Evolutionary conservation across 1,140 invertebrate species (phyloP).

Genomic region (Neodiprion lecontei): DNA sequence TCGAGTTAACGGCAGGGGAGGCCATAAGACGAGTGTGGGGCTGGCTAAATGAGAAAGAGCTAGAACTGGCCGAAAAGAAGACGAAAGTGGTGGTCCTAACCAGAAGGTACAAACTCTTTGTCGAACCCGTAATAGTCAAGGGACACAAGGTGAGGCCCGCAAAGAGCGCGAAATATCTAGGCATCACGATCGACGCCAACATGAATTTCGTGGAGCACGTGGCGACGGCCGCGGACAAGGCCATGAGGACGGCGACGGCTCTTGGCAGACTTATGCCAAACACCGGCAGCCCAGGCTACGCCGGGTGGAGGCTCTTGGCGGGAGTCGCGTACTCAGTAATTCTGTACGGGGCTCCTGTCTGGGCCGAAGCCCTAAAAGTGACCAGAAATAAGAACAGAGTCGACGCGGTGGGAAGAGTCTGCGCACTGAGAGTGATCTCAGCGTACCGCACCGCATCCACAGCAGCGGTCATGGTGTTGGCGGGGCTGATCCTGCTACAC

Average conservation of each 20-base stretch:
- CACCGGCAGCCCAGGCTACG: not conserved
- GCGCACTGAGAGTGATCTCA: too few relatives aligned
- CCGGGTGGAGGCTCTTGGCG: not conserved
- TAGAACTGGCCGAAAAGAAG: conserved; percentile 23
- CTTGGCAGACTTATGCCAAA: not conserved
- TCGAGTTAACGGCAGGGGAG: not conserved
- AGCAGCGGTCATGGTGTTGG: not conserved
- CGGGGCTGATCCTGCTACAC: not conserved
- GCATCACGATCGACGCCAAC: not conserved
- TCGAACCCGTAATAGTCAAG: not conserved
- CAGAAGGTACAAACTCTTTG: not conserved
- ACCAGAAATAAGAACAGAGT: too few relatives aligned
- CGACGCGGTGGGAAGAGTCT: too few relatives aligned
- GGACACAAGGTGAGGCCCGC: not conserved
- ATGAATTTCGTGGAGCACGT: not conserved
- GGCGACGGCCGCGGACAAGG: not conserved
- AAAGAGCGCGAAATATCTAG: not conserved
- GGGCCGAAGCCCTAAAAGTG: too few relatives aligned
- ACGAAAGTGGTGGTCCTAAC: conserved; percentile 23
- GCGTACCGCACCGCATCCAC: not conserved
- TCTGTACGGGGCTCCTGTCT: too few relatives aligned
- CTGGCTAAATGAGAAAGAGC: conserved; percentile 4
- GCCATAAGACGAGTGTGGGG: conserved; percentile 9
- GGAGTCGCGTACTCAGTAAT: too few relatives aligned
- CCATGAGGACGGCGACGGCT: not conserved